A percentile compares a stretch with the other conserved stretches of the same genome.
These are phyloP conservation scores for Ptyas mucosa DNA, from an alignment of 2,113 vertebrate genomes.

Conservation along the genomic window DNA sequence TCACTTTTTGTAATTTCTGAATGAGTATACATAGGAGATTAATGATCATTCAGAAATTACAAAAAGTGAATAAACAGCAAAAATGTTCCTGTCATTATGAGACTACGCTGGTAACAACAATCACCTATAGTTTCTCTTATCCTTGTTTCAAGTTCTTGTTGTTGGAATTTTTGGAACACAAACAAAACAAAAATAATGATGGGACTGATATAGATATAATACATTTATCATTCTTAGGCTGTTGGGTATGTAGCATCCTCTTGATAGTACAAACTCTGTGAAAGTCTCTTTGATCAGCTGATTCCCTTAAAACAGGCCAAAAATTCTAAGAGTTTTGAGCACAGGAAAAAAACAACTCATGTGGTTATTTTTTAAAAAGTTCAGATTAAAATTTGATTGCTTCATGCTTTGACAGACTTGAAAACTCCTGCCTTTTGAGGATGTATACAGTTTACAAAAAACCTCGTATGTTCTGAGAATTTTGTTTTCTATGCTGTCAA, in stretches of 20 bases:
- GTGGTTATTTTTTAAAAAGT: background rate
- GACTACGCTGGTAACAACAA: background rate
- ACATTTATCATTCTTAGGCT: background rate
- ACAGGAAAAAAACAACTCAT: background rate
- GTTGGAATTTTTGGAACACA: background rate
- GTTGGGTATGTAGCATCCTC: background rate
- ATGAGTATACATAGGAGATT: background rate
- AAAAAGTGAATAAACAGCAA: background rate
- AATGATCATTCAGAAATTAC: background rate
- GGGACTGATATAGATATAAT: background rate
- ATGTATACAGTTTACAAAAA: background rate
- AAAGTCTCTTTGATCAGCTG: background rate
- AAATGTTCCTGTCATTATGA: background rate
- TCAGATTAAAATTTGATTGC: background rate
- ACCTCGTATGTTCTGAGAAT: background rate
- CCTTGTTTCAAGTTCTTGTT: background rate
- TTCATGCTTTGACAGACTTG: background rate
- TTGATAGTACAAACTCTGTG: background rate
- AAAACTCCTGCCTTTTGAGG: background rate
- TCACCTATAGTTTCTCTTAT: background rate
- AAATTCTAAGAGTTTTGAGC: background rate
- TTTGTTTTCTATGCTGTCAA: background rate
- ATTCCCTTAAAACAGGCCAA: background rate
- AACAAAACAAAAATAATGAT: background rate
- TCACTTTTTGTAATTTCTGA: background rate